Conservation (phyloP, 1,140 invertebrate species). For the Chrysopa pallens region DNA sequence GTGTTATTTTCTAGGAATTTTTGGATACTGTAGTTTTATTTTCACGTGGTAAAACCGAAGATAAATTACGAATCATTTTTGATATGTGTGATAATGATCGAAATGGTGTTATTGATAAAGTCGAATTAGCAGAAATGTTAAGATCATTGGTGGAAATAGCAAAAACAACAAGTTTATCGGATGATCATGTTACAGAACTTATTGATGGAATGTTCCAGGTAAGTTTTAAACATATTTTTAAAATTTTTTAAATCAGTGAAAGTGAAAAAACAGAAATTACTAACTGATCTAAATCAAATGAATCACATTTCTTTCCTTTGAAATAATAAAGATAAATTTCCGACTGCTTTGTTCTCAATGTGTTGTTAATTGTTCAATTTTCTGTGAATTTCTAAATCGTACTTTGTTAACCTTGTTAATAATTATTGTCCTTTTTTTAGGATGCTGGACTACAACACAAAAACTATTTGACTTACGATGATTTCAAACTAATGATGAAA, state of each 20-base stretch:
- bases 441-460: constrained; percentile 83
- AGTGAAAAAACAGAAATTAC: no score
- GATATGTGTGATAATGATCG: constrained; percentile 97
- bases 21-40: constrained; percentile 88
- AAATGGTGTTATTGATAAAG: constrained; percentile 89
- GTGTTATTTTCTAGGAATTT: constrained; percentile 53
- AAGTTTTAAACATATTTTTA: no score
- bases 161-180: constrained; percentile 72
- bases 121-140: constrained; percentile 85
- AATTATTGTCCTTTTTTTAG: constrained; percentile 19
- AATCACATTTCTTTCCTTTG: no score
- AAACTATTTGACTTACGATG: constrained; percentile 81
- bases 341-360: no score
- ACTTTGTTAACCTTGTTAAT: no score
- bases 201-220: constrained; percentile 90
- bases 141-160: constrained; percentile 90
- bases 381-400: no score
- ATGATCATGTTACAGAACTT: constrained; percentile 77
- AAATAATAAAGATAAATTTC: no score
- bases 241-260: no score
- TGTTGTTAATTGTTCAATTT: no score
- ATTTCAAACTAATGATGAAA: constrained; percentile 93
- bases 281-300: no score
- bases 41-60: constrained; percentile 80
- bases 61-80: constrained; percentile 92